A percentile compares a stretch with the other conserved stretches of the same genome.
These are phyloP conservation scores for Leptosomus discolor DNA, from an alignment of 2,113 vertebrate species.

Conservation along the genomic window DNA sequence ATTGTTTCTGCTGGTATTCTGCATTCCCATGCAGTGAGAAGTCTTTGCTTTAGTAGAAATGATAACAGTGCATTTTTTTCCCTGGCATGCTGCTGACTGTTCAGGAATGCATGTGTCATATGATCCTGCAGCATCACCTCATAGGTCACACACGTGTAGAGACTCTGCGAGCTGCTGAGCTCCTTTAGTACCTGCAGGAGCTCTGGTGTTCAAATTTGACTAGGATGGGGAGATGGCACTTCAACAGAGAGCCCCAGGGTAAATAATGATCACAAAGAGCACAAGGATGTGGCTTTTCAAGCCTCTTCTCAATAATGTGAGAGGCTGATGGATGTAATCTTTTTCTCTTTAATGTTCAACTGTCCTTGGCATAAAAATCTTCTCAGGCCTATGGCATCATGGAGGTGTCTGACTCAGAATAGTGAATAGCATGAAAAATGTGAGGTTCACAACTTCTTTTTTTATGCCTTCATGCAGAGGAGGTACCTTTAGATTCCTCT, in stretches of 20 bases:
- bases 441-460: not conserved
- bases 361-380: not conserved
- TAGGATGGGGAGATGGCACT: not conserved
- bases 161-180: not conserved
- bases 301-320: not conserved
- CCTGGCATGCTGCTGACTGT: not conserved
- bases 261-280: constrained; percentile 2
- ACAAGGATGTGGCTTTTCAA: not conserved
- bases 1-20: not conserved
- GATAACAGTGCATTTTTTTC: not conserved
- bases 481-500: constrained; percentile 18
- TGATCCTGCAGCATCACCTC: not conserved
- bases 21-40: not conserved
- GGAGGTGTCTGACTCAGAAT: not conserved
- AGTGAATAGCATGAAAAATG: constrained; percentile 13
- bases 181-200: not conserved
- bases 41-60: not conserved
- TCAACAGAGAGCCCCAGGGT: not conserved
- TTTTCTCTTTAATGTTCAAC: constrained; percentile 28
- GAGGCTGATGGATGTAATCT: constrained; percentile 20
- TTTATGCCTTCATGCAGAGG: not conserved
- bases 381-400: not conserved
- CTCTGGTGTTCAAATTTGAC: not conserved
- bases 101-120: not conserved
- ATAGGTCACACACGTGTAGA: accelerated